Percentiles rank a stretch among this genome's conserved stretches.
These are phyloP conservation scores for Drosophila takahashii DNA, from an alignment of 1,140 invertebrate genomes.

Conservation along the genomic window DNA sequence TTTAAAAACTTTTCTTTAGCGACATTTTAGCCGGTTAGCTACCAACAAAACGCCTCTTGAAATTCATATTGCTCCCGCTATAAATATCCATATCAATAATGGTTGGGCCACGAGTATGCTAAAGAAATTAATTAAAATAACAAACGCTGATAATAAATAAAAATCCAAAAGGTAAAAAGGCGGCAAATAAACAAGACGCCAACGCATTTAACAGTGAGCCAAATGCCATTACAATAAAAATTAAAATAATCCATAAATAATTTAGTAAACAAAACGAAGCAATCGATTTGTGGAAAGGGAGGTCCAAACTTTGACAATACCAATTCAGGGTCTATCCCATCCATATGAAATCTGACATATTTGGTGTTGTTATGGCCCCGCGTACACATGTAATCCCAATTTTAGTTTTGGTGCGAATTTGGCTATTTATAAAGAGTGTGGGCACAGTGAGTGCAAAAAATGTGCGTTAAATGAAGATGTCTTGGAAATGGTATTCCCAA, in stretches of 20 bases:
- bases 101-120: slow-evolving; percentile 20
- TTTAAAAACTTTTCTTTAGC: background rate
- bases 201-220: slow-evolving; percentile 48
- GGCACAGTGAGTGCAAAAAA: slow-evolving; percentile 39
- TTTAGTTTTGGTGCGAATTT: slow-evolving; percentile 36
- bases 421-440: slow-evolving; percentile 41
- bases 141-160: slow-evolving; percentile 71
- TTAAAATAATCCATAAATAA: slow-evolving; percentile 77
- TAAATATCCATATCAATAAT: slow-evolving; percentile 46
- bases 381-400: slow-evolving; percentile 59
- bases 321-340: slow-evolving; percentile 24
- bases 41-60: slow-evolving; percentile 8
- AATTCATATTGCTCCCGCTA: slow-evolving; percentile 14
- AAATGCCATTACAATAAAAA: slow-evolving; percentile 72
- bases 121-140: slow-evolving; percentile 78
- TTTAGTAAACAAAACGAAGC: slow-evolving; percentile 62
- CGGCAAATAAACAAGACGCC: slow-evolving; percentile 31
- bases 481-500: no score
- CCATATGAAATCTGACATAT: slow-evolving; percentile 27
- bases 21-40: slow-evolving; percentile 25
- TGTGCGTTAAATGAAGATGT: background rate
- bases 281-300: slow-evolving; percentile 2
- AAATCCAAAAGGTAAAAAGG: slow-evolving; percentile 40
- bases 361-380: slow-evolving; percentile 34
- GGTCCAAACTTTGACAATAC: slow-evolving; percentile 18